These are phyloP conservation scores for Canis aureus DNA, from an alignment of 2,113 vertebrate species.

Conservation along the genomic window DNA sequence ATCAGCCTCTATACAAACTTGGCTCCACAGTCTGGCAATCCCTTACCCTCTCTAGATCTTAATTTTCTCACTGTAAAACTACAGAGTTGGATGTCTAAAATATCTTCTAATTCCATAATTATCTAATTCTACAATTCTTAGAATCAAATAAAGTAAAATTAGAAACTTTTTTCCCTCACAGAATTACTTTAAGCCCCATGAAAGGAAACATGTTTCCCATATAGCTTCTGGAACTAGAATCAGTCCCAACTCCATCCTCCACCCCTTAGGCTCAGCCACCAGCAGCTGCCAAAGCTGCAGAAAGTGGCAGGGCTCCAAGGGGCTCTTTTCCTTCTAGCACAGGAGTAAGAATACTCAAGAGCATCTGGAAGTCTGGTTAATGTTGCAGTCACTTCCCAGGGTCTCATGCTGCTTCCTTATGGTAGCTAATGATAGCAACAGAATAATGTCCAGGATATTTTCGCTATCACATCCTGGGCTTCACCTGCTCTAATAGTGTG, in stretches of 20 bases:
- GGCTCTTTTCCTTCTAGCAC: constrained; percentile 51
- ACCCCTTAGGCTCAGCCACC: not conserved
- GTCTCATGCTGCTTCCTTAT: constrained; percentile 47
- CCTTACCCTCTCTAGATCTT: constrained; percentile 16
- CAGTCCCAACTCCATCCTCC: not conserved
- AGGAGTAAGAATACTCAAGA: not conserved
- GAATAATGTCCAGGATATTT: not conserved
- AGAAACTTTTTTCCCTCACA: not conserved
- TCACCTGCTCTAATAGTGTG: not conserved
- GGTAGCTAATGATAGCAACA: constrained; percentile 8
- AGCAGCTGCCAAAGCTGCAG: constrained; percentile 60
- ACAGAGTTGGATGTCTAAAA: not conserved
- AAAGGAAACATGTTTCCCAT: not conserved
- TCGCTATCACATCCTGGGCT: not conserved
- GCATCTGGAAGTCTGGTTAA: constrained; percentile 72
- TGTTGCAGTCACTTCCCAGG: constrained; percentile 60
- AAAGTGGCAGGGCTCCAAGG: constrained; percentile 20
- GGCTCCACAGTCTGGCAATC: not conserved
- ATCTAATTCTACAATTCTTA: constrained; percentile 39
- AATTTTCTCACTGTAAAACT: constrained; percentile 28
- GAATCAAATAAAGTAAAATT: constrained; percentile 64
- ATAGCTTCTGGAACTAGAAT: constrained; percentile 42
- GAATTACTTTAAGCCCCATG: constrained; percentile 14
- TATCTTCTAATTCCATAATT: not conserved
- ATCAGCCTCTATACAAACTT: not conserved